Evolutionary conservation across 2,888 invertebrate genomes (phyloP).

Genomic region (Pachliopta kotzebuea): DNA sequence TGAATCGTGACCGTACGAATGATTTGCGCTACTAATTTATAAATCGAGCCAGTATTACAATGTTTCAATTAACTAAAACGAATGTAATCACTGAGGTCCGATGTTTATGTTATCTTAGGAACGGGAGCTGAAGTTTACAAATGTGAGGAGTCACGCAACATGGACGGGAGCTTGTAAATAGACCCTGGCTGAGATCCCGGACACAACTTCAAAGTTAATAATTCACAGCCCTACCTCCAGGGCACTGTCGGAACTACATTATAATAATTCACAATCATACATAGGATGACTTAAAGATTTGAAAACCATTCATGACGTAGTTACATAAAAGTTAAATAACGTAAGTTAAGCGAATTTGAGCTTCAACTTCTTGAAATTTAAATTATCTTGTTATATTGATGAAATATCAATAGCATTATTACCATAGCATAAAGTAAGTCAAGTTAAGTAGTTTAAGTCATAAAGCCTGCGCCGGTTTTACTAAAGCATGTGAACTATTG

Average conservation of each 20-base stretch:
- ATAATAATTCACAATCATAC: conserved; percentile 22
- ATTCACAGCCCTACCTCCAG: conserved; percentile 35
- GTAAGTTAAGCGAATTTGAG: not conserved
- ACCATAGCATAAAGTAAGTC: too few species aligned
- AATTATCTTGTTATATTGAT: too few species aligned
- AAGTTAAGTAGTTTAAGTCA: too few species aligned
- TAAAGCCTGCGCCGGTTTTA: too few species aligned
- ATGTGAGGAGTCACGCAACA: conserved; percentile 72
- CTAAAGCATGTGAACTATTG: too few species aligned
- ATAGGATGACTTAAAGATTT: not conserved
- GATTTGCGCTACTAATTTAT: conserved; percentile 43
- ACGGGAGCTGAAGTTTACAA: conserved; percentile 54
- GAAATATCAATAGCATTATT: too few species aligned
- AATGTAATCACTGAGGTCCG: conserved; percentile 44
- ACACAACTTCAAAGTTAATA: conserved; percentile 37
- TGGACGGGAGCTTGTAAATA: conserved; percentile 35
- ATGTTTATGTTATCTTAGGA: conserved; percentile 54
- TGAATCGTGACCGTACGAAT: conserved; percentile 47
- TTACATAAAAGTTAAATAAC: not conserved
- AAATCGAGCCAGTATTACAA: conserved; percentile 47
- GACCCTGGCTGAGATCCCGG: conserved; percentile 35
- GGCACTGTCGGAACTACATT: conserved; percentile 28
- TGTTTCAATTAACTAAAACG: conserved; percentile 56
- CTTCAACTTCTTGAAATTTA: too few species aligned
- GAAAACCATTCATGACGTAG: not conserved